These are phyloP conservation scores for Sebastes diaconus DNA, from an alignment of 2,797 vertebrate genomes.

Conservation along the genomic window DNA sequence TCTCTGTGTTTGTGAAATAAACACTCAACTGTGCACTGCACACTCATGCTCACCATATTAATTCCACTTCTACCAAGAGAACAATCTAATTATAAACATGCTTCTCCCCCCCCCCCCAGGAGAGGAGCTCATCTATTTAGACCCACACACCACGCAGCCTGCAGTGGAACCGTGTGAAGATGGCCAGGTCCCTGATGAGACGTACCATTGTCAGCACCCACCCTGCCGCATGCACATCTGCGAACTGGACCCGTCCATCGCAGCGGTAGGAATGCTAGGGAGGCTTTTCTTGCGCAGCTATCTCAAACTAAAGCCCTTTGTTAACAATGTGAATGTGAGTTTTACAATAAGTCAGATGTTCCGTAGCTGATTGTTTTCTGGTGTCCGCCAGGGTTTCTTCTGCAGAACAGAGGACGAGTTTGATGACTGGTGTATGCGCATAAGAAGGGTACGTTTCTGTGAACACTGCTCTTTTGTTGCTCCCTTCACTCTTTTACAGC, in stretches of 20 bases:
- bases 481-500: neutral
- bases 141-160: constrained; percentile 96
- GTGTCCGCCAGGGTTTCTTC: constrained; percentile 91
- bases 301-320: neutral
- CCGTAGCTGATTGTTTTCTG: constrained; percentile 20
- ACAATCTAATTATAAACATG: neutral
- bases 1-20: constrained; percentile 47
- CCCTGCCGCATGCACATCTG: constrained; percentile 97
- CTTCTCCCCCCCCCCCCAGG: constrained; percentile 72
- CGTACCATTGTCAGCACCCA: constrained; percentile 97
- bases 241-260: constrained; percentile 97
- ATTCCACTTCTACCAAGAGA: neutral
- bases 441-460: constrained; percentile 87
- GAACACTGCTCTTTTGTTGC: neutral
- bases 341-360: neutral
- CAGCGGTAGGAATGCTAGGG: constrained; percentile 84
- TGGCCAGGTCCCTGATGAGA: constrained; percentile 87
- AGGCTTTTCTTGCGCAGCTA: neutral
- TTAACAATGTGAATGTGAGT: neutral
- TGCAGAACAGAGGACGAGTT: constrained; percentile 97
- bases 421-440: constrained; percentile 94
- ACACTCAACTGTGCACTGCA: constrained; percentile 17
- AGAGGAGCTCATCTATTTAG: constrained; percentile 96
- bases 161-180: constrained; percentile 87
- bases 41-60: neutral